Conservation (phyloP, 2,888 invertebrate species). For the Lutraria lutraria region DNA sequence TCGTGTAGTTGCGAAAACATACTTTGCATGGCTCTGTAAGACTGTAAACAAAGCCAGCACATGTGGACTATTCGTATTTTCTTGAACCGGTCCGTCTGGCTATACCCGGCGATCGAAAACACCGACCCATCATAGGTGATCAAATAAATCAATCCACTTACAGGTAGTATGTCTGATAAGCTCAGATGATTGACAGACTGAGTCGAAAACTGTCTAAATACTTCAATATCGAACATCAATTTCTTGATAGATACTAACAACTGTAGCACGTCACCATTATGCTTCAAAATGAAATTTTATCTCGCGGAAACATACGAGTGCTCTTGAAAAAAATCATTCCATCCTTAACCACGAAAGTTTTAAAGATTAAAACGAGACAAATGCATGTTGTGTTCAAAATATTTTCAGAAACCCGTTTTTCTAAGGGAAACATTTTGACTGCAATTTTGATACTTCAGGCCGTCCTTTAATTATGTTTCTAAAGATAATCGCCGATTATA, state of each 20-base stretch:
- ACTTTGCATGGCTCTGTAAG: not conserved
- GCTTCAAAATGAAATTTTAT: conserved; percentile 16
- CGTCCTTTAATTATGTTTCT: not conserved
- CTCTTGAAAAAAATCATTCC: not conserved
- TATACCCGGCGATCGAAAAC: conserved; percentile 59
- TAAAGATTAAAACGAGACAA: not conserved
- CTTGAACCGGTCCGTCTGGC: not conserved
- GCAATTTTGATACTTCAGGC: not conserved
- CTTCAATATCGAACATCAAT: conserved; percentile 31
- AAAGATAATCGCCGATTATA: not conserved
- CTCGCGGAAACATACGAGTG: not conserved
- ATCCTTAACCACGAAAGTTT: not conserved
- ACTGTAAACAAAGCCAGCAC: not conserved
- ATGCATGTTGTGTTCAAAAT: not conserved
- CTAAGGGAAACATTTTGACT: too few species aligned
- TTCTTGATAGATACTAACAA: conserved; percentile 31
- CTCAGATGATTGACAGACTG: conserved; percentile 64
- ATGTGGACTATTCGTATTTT: not conserved
- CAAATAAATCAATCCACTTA: conserved; percentile 69
- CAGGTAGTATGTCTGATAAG: conserved; percentile 66
- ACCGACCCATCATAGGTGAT: conserved; percentile 60
- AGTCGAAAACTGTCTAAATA: conserved; percentile 62
- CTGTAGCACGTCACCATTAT: conserved; percentile 28
- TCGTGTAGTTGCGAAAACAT: conserved; percentile 24
- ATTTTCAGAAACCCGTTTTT: not conserved